Base-by-base conservation (phyloP, 2,888 invertebrate genomes). In the Neelides folsomi region DNA sequence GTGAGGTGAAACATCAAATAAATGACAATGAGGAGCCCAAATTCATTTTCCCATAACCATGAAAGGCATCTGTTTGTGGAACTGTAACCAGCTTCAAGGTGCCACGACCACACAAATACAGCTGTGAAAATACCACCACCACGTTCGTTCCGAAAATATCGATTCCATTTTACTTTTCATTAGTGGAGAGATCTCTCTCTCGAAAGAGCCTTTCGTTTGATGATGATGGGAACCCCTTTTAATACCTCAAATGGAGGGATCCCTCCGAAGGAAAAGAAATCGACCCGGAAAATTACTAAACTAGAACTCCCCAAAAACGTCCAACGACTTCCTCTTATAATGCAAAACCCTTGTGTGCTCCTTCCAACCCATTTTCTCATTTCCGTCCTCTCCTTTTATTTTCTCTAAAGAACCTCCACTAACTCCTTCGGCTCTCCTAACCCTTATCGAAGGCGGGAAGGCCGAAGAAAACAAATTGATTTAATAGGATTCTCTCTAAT, bases 91-190 rank as follows among this genome's bases (percentile, higher is more conserved):
- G 44, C 43, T 50, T 37, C 44, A 47, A 54, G 48, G 42, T 20
- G 46, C 20, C 37, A 44, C 37, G 55, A 55, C 55, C 55, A 55
- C 55, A 55, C 55, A 55, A 46, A 54, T 42, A 43, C 55, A 55
- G 55, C 55, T 55, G 55, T 52, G 55, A 53, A 55, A 50, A 55
- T 52, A 55, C 47, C 51, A 55, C 52, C 52, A 40, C 42, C 53
- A 41, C 37, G 46, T 18, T 20, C 48, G 35, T 12, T 47, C 47
- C 38, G 39, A 47, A 20, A 27, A 27, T 27, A 27, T 27, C 27
- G 27, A 27, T 27, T 27, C 27, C 27, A 27, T 27, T 27, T 27
- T 27, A 27, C 27, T 27, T 27, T 27, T 27, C 27, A 27, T 27
- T 27, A 27, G 27, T 27, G 4, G 27, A 27, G 27, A 27, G 3